Evolutionary conservation across 2,797 vertebrate genomes (phyloP), one percentile per base, ranked within the genome.

Genomic region (Rhyacichthys aspro): DNA sequence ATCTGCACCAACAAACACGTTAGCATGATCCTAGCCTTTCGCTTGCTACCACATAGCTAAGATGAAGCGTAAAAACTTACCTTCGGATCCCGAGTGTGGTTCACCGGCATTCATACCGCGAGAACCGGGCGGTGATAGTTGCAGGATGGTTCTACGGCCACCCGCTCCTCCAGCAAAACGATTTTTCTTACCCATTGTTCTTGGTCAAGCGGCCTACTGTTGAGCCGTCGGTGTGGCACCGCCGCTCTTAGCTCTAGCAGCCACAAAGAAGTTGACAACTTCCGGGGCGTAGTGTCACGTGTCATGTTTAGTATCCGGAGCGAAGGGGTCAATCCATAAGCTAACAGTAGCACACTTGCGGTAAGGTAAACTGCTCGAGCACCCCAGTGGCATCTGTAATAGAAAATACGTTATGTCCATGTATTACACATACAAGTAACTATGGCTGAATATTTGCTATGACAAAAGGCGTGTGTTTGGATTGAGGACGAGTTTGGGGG

Each of bases 171-270:
- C 88, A 5, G 72, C n/a, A 14, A 90, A 69, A 50, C 95, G 94
- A 65, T 85, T 93, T 89, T 96, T 98, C 90, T 97, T 98, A 71
- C 96, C 96, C 97, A 98, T 98, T 60, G 43, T 79, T 43, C 78
- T 33, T 43, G 43, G 42, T 49, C 9, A 33, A 14, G 2, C 5
- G 70, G 55, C 67, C 74, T 61, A 36, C 39, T 36, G 32, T 14
- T 2, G 43, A 23, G 6, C 28, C 43, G 54, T 38, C 1, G 36
- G 23, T 7, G 43, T 0, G 47, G 41, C 18, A 48, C 52, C 55
- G 6, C 48, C 4, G 32, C 14, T 28, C 23, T 28, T 69, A 55
- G 34, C 57, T 15, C 43, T 52, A 16, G 33, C 64, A 18, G 37
- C 23, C 32, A 43, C 47, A 79, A 78, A 44, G 41, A 53, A 15